phyloP scores from a whole-genome alignment of 2,888 invertebrate genomes.

The Xanthia togata region DNA sequence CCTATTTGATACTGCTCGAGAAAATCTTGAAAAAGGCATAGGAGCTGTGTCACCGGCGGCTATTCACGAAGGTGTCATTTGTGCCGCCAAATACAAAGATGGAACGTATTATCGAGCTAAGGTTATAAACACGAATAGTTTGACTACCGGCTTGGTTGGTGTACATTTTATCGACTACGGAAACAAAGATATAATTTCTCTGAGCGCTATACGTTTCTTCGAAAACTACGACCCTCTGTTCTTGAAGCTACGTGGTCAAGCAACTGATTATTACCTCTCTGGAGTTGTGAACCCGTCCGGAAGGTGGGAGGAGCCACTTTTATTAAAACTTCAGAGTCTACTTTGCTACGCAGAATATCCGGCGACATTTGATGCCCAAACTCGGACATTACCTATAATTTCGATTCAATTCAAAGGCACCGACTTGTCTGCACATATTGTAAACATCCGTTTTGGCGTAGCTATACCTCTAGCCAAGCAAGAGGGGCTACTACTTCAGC shows the following conservation, averaged over 20 bases:
- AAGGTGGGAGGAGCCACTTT: slow-evolving; percentile 88
- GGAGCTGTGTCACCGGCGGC: slow-evolving; percentile 86
- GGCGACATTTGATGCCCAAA: slow-evolving; percentile 81
- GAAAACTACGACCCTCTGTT: slow-evolving; percentile 88
- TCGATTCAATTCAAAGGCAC: slow-evolving; percentile 86
- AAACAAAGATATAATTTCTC: slow-evolving; percentile 91
- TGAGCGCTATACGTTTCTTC: slow-evolving; percentile 90
- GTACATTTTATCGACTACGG: slow-evolving; percentile 93
- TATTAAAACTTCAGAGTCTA: slow-evolving; percentile 82
- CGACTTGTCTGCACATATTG: slow-evolving; percentile 87
- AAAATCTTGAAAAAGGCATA: slow-evolving; percentile 85
- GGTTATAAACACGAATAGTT: slow-evolving; percentile 86
- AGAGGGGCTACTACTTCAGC: slow-evolving; percentile 80
- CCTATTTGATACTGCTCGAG: slow-evolving; percentile 81
- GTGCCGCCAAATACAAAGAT: slow-evolving; percentile 93
- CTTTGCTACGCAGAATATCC: slow-evolving; percentile 85
- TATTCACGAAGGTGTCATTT: slow-evolving; percentile 89
- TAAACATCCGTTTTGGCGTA: slow-evolving; percentile 85
- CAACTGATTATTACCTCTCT: slow-evolving; percentile 91
- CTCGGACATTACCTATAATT: slow-evolving; percentile 83
- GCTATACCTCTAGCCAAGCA: slow-evolving; percentile 86
- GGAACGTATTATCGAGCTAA: slow-evolving; percentile 92
- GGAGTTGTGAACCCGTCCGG: slow-evolving; percentile 89
- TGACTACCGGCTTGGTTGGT: slow-evolving; percentile 90
- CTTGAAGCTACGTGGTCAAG: slow-evolving; percentile 89